A percentile compares a stretch with the other conserved stretches of the same genome.
phyloP scores from a whole-genome alignment of 23 tunicate genomes.

The Ascidia mentula region DNA sequence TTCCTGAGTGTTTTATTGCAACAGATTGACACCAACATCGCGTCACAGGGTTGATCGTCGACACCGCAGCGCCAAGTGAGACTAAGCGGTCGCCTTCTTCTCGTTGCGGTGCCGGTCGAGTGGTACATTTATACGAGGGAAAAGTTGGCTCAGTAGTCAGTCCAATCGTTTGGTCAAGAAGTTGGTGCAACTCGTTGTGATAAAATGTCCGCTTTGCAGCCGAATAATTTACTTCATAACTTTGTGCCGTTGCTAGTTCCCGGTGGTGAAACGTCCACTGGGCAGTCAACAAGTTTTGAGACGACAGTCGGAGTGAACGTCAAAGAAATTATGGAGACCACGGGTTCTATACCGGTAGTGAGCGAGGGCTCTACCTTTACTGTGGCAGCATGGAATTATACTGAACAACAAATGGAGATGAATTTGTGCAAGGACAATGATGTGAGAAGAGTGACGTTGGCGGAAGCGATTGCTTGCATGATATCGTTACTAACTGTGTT shows the following conservation, averaged over 20 bases:
- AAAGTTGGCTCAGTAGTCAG: neutral
- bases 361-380: neutral
- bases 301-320: neutral
- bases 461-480: slow-evolving; percentile 70
- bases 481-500: slow-evolving; percentile 74
- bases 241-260: neutral
- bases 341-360: neutral
- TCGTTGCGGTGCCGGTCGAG: neutral
- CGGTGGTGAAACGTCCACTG: neutral
- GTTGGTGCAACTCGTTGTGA: neutral
- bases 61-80: no score
- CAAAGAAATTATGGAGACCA: neutral
- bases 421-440: neutral
- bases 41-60: no score
- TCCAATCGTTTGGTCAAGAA: neutral
- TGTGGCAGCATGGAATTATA: neutral
- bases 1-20: no score
- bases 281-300: neutral
- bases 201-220: neutral
- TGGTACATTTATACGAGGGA: neutral
- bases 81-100: neutral
- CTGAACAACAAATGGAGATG: neutral
- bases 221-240: neutral
- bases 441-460: slow-evolving; percentile 54
- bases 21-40: no score